Conservation (phyloP, 1,140 invertebrate species). For the Drosophila tristis region DNA sequence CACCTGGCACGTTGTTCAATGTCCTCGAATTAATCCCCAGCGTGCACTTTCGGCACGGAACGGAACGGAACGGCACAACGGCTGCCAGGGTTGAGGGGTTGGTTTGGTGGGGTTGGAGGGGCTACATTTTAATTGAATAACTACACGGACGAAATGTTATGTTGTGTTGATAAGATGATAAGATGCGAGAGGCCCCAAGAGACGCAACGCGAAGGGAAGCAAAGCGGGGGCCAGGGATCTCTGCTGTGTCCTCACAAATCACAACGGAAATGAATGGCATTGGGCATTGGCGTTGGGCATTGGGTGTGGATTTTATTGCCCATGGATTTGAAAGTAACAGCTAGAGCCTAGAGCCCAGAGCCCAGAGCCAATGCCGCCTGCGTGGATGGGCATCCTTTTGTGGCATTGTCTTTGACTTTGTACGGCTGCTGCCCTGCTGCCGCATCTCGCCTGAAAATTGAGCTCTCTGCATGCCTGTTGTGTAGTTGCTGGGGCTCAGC, state of each 20-base stretch:
- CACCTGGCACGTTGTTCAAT: conserved; percentile 4
- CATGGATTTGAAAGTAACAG: too few species aligned
- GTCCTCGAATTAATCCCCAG: conserved; percentile 67
- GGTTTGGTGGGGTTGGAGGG: conserved; percentile 4
- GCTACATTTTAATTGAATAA: conserved; percentile 74
- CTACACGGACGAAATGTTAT: conserved; percentile 57
- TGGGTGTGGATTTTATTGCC: too few species aligned
- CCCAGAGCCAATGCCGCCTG: too few species aligned
- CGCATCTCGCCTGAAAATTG: conserved; percentile 1
- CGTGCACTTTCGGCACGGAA: conserved; percentile 52
- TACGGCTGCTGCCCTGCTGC: too few species aligned
- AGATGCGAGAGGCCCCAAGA: conserved; percentile 40
- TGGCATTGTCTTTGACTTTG: too few species aligned
- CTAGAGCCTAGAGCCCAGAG: too few species aligned
- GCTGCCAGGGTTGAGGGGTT: too few species aligned
- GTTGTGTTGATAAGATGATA: conserved; percentile 56
- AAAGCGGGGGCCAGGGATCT: too few species aligned
- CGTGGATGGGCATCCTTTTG: too few species aligned
- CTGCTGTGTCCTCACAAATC: conserved; percentile 15
- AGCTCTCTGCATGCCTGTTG: too few species aligned
- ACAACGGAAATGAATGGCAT: neutral
- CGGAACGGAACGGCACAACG: too few species aligned
- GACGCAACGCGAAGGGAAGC: too few species aligned
- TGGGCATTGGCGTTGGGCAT: neutral
- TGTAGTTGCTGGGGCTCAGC: neutral